These are phyloP conservation scores for Yponomeuta cagnagella DNA, from an alignment of 2,888 invertebrate species.

Conservation along the genomic window DNA sequence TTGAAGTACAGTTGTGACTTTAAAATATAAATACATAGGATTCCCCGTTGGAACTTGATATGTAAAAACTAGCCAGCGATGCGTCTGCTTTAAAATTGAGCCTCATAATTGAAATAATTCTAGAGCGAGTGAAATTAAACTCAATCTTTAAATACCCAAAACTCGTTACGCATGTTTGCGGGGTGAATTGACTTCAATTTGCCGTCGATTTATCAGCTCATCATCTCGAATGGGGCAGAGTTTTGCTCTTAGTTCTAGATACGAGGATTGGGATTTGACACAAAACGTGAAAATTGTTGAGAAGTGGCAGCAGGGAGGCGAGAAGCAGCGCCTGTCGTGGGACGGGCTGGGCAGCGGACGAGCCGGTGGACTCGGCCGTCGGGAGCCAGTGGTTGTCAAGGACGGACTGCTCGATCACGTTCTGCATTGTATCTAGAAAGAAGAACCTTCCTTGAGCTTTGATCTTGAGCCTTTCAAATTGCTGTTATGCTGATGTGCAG, in stretches of 20 bases:
- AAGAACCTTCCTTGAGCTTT: conserved; percentile 18
- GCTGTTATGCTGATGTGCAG: too few relatives aligned
- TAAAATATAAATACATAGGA: neutral
- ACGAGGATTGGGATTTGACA: neutral
- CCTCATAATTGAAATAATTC: too few relatives aligned
- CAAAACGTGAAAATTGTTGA: conserved; percentile 27
- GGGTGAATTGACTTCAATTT: neutral
- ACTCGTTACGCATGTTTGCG: neutral
- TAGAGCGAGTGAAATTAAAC: too few relatives aligned
- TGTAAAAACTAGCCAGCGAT: too few relatives aligned
- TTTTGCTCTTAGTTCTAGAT: neutral
- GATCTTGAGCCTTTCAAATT: conserved; percentile 4
- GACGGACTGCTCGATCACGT: conserved; percentile 70
- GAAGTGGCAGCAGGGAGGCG: conserved; percentile 41
- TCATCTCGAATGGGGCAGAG: conserved; percentile 47
- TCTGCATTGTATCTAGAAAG: conserved; percentile 65
- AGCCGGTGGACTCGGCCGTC: conserved; percentile 61
- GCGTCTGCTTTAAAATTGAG: too few relatives aligned
- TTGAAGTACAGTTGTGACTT: neutral
- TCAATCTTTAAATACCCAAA: neutral
- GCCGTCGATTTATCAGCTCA: conserved; percentile 30
- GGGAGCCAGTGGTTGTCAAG: conserved; percentile 71
- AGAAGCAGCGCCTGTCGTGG: conserved; percentile 35
- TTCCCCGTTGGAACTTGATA: too few relatives aligned
- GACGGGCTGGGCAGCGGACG: conserved; percentile 38